These are phyloP conservation scores for Ophioderma brevispina DNA, from an alignment of 35 echinoderm and acorn worm species.

Conservation along the genomic window DNA sequence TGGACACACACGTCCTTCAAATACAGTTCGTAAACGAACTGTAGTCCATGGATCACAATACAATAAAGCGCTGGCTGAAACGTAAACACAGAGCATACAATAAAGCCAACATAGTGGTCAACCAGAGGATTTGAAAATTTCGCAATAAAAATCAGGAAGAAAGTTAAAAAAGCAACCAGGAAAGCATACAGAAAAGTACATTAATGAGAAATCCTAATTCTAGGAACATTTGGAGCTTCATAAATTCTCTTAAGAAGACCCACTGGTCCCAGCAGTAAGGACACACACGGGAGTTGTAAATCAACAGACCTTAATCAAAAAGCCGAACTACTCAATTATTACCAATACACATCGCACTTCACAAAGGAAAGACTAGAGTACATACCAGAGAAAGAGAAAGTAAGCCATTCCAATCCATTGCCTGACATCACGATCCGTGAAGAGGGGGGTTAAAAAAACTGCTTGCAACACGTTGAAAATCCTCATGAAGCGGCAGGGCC, in stretches of 20 bases:
- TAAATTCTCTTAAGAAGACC: constrained; percentile 7
- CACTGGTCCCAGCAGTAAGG: neutral
- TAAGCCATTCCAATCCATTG: no score
- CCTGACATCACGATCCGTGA: no score
- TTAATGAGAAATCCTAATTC: neutral
- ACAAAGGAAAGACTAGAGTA: no score
- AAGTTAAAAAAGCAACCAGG: neutral
- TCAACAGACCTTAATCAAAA: neutral
- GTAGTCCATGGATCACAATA: neutral
- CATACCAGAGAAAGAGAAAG: no score
- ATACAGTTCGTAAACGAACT: neutral
- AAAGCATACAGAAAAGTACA: constrained; percentile 8
- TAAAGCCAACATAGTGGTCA: neutral
- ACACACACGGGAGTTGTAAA: neutral
- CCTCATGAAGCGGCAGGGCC: no score
- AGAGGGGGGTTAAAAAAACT: no score
- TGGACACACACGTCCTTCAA: neutral
- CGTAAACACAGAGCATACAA: constrained; percentile 14
- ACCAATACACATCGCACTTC: no score
- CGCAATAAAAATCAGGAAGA: neutral
- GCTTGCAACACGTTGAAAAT: no score
- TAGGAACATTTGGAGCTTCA: constrained; percentile 10
- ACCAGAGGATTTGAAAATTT: neutral
- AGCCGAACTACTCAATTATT: neutral
- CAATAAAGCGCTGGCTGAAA: neutral